phyloP scores from a whole-genome alignment of 2,888 invertebrate species.

The Eupeodes latifasciatus region DNA sequence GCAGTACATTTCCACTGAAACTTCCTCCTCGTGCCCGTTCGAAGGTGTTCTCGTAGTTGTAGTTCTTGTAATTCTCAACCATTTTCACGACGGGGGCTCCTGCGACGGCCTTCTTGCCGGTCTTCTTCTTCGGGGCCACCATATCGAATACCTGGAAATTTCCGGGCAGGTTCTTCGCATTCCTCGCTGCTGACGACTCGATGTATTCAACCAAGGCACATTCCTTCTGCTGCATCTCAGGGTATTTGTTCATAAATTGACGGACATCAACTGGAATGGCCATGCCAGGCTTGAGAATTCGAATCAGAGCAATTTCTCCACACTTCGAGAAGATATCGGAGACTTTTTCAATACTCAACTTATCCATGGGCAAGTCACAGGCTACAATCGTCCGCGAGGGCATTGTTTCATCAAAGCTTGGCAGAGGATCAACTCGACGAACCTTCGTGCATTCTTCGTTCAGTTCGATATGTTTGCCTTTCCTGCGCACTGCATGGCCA shows the following conservation, averaged over 20 bases:
- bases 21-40: constrained; percentile 83
- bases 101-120: constrained; percentile 86
- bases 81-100: constrained; percentile 85
- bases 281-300: constrained; percentile 94
- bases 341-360: constrained; percentile 94
- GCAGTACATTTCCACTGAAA: constrained; percentile 84
- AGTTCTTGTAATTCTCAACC: constrained; percentile 87
- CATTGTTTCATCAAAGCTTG: constrained; percentile 95
- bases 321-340: constrained; percentile 94
- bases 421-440: constrained; percentile 92
- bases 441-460: constrained; percentile 96
- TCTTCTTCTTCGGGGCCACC: constrained; percentile 91
- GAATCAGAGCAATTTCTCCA: constrained; percentile 94
- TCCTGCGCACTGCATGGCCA: constrained; percentile 92
- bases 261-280: constrained; percentile 95
- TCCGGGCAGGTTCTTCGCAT: constrained; percentile 88
- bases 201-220: constrained; percentile 97
- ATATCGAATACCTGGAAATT: constrained; percentile 90
- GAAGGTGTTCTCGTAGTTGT: constrained; percentile 83
- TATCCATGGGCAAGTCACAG: constrained; percentile 92
- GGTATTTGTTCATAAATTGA: constrained; percentile 95
- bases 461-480: constrained; percentile 92
- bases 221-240: constrained; percentile 93
- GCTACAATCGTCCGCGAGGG: constrained; percentile 96
- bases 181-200: constrained; percentile 92